Evolutionary conservation across 2,113 vertebrate species (phyloP).

Genomic region (Pholis gunnellus): DNA sequence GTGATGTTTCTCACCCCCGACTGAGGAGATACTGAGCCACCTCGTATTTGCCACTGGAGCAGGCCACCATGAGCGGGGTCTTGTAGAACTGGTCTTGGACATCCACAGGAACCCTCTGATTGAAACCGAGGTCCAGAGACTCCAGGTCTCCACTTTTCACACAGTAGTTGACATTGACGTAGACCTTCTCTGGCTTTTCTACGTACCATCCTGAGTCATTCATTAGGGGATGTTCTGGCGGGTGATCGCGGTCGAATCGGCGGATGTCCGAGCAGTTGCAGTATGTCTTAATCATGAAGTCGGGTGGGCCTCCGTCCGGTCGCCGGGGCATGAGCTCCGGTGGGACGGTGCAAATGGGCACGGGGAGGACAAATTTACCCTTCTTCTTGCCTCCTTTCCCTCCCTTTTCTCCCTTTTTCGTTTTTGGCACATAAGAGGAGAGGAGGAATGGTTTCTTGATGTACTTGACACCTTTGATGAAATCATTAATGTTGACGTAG

Average conservation of each 20-base stretch:
- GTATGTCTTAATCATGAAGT: conserved; percentile 88
- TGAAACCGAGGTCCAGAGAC: conserved; percentile 90
- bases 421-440: conserved; percentile 84
- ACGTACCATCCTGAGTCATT: conserved; percentile 93
- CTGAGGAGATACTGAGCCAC: conserved; percentile 88
- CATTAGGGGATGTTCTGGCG: conserved; percentile 87
- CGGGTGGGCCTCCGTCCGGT: conserved; percentile 86
- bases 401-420: conserved; percentile 82
- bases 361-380: conserved; percentile 80
- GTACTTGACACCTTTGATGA: conserved; percentile 91
- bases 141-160: conserved; percentile 87
- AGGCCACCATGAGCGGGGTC: conserved; percentile 93
- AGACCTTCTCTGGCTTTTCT: conserved; percentile 83
- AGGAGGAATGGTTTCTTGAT: conserved; percentile 87
- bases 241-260: conserved; percentile 80
- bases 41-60: conserved; percentile 86
- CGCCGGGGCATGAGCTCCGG: conserved; percentile 57
- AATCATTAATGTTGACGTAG: conserved; percentile 84
- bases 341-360: conserved; percentile 88
- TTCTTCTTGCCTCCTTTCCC: conserved; percentile 80
- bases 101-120: conserved; percentile 88
- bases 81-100: conserved; percentile 90
- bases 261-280: conserved; percentile 75
- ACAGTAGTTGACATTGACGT: conserved; percentile 87
- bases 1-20: conserved; percentile 83